Evolutionary conservation across 1,140 invertebrate genomes (phyloP).

Genomic region (Hypsibius dujardini): DNA sequence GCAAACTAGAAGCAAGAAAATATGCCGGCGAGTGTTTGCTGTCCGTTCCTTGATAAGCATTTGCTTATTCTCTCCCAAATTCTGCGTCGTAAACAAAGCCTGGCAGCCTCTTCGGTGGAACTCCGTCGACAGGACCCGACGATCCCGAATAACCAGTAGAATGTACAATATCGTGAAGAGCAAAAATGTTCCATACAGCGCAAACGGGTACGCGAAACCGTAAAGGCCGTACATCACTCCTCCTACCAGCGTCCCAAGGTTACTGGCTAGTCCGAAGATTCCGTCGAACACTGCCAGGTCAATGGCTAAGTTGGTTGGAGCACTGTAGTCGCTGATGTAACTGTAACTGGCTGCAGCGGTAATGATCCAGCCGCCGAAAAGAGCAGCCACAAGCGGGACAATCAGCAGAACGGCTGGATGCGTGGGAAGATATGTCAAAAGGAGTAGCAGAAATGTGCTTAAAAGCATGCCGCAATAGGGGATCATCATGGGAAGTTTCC

Average conservation of each 20-base stretch:
- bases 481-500: slow-evolving; percentile 6
- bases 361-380: not conserved
- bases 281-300: not conserved
- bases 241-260: not conserved
- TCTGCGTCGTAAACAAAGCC: not conserved
- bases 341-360: not conserved
- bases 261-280: not conserved
- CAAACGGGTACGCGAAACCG: not conserved
- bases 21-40: not conserved
- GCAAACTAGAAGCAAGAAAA: not conserved
- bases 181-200: not conserved
- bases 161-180: not conserved
- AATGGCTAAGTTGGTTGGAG: not conserved
- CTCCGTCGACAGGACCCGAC: not conserved
- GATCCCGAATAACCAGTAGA: not conserved
- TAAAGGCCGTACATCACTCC: not conserved
- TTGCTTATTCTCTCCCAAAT: not conserved
- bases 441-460: not conserved
- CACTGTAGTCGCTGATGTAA: not conserved
- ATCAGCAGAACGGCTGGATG: not conserved
- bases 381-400: not conserved
- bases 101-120: not conserved
- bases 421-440: not conserved
- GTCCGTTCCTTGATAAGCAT: slow-evolving; percentile 5
- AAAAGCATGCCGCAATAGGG: not conserved